Conservation (phyloP, 2,797 vertebrate genomes). For the Tragelaphus oryx region DNA sequence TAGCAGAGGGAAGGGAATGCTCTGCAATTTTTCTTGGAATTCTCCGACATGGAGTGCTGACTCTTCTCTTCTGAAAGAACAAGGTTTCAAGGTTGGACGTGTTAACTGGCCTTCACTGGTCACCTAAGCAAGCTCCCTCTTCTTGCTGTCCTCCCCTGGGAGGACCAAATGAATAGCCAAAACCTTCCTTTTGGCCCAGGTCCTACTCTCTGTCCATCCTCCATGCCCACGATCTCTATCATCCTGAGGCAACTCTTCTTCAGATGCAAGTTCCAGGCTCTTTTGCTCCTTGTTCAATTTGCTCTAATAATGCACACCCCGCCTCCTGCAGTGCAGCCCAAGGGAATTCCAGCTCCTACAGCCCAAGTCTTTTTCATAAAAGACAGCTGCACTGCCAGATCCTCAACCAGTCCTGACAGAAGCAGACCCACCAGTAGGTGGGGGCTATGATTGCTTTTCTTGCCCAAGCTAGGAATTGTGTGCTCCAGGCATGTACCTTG, state of each 20-base stretch:
- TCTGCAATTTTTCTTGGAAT: background rate
- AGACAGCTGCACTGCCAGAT: fast-evolving
- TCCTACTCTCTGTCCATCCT: background rate
- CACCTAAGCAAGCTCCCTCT: background rate
- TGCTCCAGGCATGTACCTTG: background rate
- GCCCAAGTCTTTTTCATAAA: background rate
- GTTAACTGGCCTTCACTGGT: no score
- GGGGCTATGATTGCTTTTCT: background rate
- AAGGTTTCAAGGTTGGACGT: background rate
- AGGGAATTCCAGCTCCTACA: background rate
- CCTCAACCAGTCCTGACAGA: background rate
- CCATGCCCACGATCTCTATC: background rate
- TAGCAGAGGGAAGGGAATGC: background rate
- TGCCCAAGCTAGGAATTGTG: background rate
- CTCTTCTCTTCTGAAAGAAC: background rate
- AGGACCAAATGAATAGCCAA: background rate
- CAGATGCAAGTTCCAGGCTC: background rate
- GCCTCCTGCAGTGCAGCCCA: background rate
- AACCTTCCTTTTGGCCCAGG: background rate
- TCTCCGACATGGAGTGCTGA: background rate
- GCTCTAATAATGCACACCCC: background rate
- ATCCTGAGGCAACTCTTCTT: background rate
- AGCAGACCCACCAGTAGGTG: background rate
- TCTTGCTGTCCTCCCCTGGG: background rate
- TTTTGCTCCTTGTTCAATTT: background rate